Evolutionary conservation across 2,888 invertebrate genomes (phyloP).

Genomic region (Eustalomyia histrio): DNA sequence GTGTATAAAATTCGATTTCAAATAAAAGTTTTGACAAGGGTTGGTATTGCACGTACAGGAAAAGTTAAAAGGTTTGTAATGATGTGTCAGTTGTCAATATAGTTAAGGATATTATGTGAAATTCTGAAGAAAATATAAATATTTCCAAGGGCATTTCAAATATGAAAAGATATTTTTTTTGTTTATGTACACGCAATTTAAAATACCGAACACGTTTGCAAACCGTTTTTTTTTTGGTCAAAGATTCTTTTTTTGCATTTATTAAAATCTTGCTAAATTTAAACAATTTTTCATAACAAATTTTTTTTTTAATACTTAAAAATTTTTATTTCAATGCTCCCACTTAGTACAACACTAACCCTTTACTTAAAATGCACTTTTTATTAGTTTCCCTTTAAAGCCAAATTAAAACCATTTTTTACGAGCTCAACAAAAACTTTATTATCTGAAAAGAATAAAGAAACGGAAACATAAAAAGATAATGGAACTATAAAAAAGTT

Average conservation of each 20-base stretch:
- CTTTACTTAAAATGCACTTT: not conserved
- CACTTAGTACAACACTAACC: too few species aligned
- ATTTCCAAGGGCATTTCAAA: not conserved
- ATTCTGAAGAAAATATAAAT: not conserved
- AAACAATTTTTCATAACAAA: too few species aligned
- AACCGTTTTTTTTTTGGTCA: too few species aligned
- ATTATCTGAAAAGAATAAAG: not conserved
- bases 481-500: not conserved
- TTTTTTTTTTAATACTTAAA: too few species aligned
- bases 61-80: conserved; percentile 36
- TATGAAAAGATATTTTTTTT: too few species aligned
- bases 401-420: conserved; percentile 20
- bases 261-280: too few species aligned
- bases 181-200: too few species aligned
- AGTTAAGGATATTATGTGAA: not conserved
- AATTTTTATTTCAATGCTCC: too few species aligned
- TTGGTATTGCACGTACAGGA: not conserved
- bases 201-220: too few species aligned
- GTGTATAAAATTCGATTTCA: not conserved
- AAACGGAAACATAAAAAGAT: conserved; percentile 20
- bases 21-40: not conserved
- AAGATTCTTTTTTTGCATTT: too few species aligned
- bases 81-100: conserved; percentile 33
- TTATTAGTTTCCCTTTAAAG: conserved; percentile 20
- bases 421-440: conserved; percentile 14